Evolutionary conservation across 2,888 invertebrate genomes (phyloP), one percentile per base, ranked within the genome.

Genomic region (Thera britannica): DNA sequence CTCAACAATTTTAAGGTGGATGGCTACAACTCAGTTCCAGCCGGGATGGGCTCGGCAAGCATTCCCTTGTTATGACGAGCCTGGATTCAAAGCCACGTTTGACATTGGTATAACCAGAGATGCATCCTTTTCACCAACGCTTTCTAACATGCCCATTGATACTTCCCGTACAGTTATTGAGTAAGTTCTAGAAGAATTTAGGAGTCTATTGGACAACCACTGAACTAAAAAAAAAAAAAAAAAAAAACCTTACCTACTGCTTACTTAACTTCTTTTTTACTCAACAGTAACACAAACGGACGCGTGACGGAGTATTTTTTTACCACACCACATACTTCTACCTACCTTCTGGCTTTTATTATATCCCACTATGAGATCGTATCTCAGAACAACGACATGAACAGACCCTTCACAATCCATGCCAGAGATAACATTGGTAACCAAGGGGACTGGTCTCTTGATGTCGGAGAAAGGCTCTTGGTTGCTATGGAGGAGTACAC

Each of bases 1-100:
- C 34, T 54, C 1, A 12, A 11, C 6, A 44, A 8, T 57, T 80
- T 82, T 44, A 76, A 97, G 97, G 83, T 96, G 96, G 95, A 94
- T 97, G 86, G 96, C 95, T 1, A 95, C 96, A 5, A 97, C 97
- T 0, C 97, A 97, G 79, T 97, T 97, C 81, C 96, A 97, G 71
- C 95, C 97, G 0, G 96, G 96, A 0, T 96, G 97, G 78, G 97
- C 97, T 0, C 94, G 97, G 52, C 94, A 96, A 79, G 97, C 97
- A 0, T 98, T 98, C 83, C 98, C 98, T 5, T 98, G 98, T 84
- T 97, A 97, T 80, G 98, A 98, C 79, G 97, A 98, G 75, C 98
- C 98, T 2, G 94, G 94, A 12, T 96, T 97, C 81, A 97, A 98
- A 83, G 96, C 98, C 0, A 95, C 90, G 4, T 98, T 97, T 74